phyloP scores from a whole-genome alignment of 2,113 vertebrate genomes.

The Oncorhynchus masou region DNA sequence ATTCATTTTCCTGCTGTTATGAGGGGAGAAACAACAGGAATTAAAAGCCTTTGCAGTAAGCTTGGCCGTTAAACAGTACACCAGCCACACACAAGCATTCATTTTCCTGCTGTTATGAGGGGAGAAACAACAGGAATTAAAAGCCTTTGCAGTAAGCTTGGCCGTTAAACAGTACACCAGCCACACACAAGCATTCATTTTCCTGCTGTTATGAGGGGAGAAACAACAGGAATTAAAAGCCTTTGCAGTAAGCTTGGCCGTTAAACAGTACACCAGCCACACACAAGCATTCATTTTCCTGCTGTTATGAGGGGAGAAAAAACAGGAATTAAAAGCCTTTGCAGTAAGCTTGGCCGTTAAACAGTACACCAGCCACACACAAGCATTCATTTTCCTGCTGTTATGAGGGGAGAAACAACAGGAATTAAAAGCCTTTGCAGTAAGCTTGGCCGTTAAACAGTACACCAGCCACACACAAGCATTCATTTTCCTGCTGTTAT shows the following conservation, averaged over 20 bases:
- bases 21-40: not conserved
- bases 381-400: too few relatives aligned
- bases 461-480: not conserved
- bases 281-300: not conserved
- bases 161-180: not conserved
- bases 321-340: constrained; percentile 13
- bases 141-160: constrained; percentile 8
- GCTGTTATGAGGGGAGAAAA: not conserved
- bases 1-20: not conserved
- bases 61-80: not conserved
- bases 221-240: constrained; percentile 10
- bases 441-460: not conserved
- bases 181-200: not conserved
- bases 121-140: constrained; percentile 7
- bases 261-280: not conserved
- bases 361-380: not conserved
- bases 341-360: constrained; percentile 9
- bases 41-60: constrained; percentile 14
- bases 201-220: not conserved
- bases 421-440: constrained; percentile 15
- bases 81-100: not conserved
- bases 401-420: not conserved
- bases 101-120: not conserved
- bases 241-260: constrained; percentile 7
- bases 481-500: not conserved